Base-by-base conservation (phyloP, 2,888 invertebrate genomes). In the Galeruca laticollis region DNA sequence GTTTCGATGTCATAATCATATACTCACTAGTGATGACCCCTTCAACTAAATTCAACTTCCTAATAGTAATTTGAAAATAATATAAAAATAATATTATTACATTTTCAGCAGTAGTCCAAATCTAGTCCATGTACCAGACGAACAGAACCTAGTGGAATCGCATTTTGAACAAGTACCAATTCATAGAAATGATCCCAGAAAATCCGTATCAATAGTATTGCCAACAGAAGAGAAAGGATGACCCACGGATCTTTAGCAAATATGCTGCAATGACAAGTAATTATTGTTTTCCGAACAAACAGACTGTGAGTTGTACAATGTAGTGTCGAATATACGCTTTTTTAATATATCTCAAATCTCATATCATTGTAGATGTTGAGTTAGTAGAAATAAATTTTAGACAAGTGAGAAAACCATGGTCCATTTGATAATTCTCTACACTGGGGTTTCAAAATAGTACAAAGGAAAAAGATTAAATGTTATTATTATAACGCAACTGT, bases 151-250 rank as follows among this genome's bases (percentile, higher is more conserved):
- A 40, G 84, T 84, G 40, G 80, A 80, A 69, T 78, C 82, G 15
- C 82, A 81, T 21, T 80, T 80, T 43, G 84, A 83, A 72, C 77
- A 80, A 60, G 79, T 80, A 60, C 79, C 82, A 67, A 77, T 82
- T 5, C 78, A 82, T 65, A 78, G 80, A 72, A 80, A 77, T 51
- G 86, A 83, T 10, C 85, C 86, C n/a, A 79, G 86, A 73, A 87
- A 87, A 75, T 88, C 90, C 31, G 89, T 90, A 71, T 89, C 90
- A 21, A 89, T 90, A 79, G 86, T 88, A 71, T 86, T 90, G 83
- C 89, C 90, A 0, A 84, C 88, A 65, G 89, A 89, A 76, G 88
- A 88, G 56, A 89, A 88, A 75, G 88, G 88, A 79, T 84, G 83
- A 84, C 82, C 76, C 62, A 75, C 74, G 59, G 75, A 76, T 59